phyloP scores from a whole-genome alignment of 2,797 vertebrate genomes.

The Notolepis coatsorum region DNA sequence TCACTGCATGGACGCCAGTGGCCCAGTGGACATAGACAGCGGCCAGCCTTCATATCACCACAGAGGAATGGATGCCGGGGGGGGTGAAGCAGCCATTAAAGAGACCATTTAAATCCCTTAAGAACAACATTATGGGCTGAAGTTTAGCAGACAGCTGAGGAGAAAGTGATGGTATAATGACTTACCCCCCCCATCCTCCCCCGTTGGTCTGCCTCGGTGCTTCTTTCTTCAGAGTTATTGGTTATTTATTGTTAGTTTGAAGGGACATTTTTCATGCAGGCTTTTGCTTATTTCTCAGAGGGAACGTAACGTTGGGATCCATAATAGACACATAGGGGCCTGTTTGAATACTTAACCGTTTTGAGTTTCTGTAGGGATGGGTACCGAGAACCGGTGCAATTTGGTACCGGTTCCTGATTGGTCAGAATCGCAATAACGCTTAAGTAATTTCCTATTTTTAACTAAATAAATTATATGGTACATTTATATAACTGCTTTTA shows the following conservation, averaged over 20 bases:
- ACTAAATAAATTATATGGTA: too few relatives aligned
- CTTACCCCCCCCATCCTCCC: background rate
- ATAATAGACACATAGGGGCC: background rate
- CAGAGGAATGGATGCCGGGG: background rate
- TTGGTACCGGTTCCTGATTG: too few relatives aligned
- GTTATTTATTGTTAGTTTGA: background rate
- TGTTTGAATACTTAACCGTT: background rate
- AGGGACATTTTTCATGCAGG: background rate
- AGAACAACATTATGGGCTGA: background rate
- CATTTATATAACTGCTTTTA: too few relatives aligned
- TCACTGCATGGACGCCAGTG: slow-evolving; percentile 21
- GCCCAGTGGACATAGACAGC: slow-evolving; percentile 10
- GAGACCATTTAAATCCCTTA: background rate
- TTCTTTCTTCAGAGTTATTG: background rate
- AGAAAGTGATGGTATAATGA: background rate
- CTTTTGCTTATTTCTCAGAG: background rate
- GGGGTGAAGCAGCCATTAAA: slow-evolving; percentile 23
- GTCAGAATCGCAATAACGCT: too few relatives aligned
- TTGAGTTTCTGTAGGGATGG: too few relatives aligned
- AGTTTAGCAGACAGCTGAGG: background rate
- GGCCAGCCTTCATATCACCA: slow-evolving; percentile 8
- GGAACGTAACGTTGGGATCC: background rate
- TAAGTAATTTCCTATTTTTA: too few relatives aligned
- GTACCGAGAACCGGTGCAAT: too few relatives aligned
- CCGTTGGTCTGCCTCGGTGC: background rate